Conservation (phyloP, 2,113 vertebrate species). For the Anthoscopus minutus region DNA sequence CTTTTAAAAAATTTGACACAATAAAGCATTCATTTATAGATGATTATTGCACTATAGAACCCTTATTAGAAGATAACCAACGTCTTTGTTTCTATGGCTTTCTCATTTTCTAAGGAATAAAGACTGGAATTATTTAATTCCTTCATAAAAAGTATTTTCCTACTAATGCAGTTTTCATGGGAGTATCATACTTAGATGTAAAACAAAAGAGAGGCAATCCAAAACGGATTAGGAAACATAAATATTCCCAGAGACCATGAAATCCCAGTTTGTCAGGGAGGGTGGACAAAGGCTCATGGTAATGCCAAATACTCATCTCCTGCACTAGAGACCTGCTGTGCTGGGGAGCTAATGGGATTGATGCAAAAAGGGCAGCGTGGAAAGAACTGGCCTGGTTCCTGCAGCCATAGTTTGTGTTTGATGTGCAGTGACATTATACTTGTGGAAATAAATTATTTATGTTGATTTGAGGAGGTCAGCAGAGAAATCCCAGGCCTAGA, state of each 20-base stretch:
- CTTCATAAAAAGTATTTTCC: neutral
- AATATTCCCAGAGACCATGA: neutral
- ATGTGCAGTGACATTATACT: slow-evolving; percentile 18
- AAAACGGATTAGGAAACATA: neutral
- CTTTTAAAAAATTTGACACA: neutral
- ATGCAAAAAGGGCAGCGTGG: neutral
- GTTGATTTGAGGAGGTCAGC: neutral
- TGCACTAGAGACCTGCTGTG: neutral
- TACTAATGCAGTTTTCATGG: neutral
- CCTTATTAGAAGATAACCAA: neutral
- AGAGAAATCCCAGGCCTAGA: neutral
- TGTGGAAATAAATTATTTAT: neutral
- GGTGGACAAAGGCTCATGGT: neutral
- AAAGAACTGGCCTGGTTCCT: neutral
- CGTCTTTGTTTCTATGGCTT: neutral
- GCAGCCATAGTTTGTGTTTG: neutral
- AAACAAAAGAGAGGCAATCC: neutral
- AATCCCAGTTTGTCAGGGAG: neutral
- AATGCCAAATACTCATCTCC: neutral
- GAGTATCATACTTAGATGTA: neutral
- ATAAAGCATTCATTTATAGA: neutral
- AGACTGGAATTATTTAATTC: slow-evolving; percentile 1
- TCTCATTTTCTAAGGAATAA: neutral
- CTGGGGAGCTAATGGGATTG: neutral
- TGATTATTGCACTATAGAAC: neutral